Evolutionary conservation across 2,797 vertebrate species (phyloP).

Genomic region (Neostethus bicornis): DNA sequence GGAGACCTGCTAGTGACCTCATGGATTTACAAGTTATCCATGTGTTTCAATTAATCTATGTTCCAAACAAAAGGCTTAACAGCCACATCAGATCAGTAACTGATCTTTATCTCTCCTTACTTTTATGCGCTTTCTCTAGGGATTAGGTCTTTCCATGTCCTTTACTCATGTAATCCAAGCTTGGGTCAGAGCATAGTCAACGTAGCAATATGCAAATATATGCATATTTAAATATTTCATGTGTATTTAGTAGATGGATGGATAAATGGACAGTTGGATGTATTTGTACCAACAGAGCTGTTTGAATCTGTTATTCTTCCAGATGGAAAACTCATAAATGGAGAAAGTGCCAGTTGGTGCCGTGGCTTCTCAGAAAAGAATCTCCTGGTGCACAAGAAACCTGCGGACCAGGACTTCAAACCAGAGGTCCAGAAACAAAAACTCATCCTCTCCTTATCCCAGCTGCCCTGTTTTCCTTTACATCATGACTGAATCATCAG

Average conservation of each 20-base stretch:
- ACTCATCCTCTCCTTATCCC: constrained; percentile 15
- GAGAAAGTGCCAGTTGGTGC: constrained; percentile 95
- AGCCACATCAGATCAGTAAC: not conserved
- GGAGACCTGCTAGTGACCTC: too few relatives aligned
- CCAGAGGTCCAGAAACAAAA: constrained; percentile 84
- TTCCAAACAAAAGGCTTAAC: too few relatives aligned
- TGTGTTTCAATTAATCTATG: too few relatives aligned
- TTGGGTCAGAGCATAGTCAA: too few relatives aligned
- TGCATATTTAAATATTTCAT: too few relatives aligned
- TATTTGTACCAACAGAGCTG: not conserved
- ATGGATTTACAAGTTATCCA: too few relatives aligned
- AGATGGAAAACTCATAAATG: constrained; percentile 99
- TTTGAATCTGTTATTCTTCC: constrained; percentile 28
- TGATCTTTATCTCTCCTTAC: not conserved
- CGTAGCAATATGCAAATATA: too few relatives aligned
- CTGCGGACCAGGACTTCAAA: constrained; percentile 93
- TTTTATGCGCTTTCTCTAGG: not conserved
- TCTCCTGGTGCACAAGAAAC: constrained; percentile 89
- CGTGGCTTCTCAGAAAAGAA: constrained; percentile 89
- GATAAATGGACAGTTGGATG: too few relatives aligned
- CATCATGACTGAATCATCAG: constrained; percentile 10
- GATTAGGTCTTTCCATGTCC: not conserved
- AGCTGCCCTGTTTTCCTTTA: not conserved
- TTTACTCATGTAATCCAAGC: constrained; percentile 5
- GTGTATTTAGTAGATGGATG: too few relatives aligned